These are phyloP conservation scores for Zootermopsis nevadensis DNA, from an alignment of 2,888 invertebrate species.

Conservation along the genomic window DNA sequence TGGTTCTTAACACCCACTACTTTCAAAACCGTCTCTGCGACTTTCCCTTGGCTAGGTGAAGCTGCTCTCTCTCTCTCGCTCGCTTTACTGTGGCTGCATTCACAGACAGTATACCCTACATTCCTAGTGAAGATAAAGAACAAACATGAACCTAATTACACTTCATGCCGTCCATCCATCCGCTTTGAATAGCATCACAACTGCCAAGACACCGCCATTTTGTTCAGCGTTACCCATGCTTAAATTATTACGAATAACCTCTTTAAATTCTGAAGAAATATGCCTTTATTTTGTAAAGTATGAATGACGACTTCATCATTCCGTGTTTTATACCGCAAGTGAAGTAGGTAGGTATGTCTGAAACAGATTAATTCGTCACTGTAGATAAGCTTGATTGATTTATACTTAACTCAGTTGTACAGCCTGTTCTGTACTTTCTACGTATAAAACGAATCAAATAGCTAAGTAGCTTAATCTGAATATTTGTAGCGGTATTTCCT, in stretches of 20 bases:
- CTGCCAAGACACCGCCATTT: background rate
- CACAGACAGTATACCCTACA: constrained; percentile 37
- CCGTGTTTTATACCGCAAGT: no score
- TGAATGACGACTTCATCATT: no score
- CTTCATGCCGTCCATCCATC: background rate
- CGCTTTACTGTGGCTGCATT: background rate
- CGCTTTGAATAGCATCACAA: constrained; percentile 18
- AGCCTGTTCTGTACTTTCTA: no score
- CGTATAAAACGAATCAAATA: no score
- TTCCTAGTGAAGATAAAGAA: constrained; percentile 19
- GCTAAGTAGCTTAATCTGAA: no score
- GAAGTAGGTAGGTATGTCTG: no score
- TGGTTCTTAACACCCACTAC: background rate
- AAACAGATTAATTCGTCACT: no score
- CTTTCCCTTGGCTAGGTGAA: background rate
- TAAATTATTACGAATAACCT: background rate
- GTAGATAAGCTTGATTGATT: no score
- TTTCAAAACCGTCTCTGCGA: background rate
- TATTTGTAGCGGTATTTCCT: no score
- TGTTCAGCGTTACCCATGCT: background rate
- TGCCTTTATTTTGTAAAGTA: no score
- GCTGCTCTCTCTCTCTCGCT: background rate
- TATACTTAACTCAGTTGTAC: no score
- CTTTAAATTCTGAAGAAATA: background rate
- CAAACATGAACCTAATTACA: constrained; percentile 11